A percentile compares a stretch with the other conserved stretches of the same genome.
Conservation (phyloP, 2,113 vertebrate genomes). For the Octodon degus region DNA sequence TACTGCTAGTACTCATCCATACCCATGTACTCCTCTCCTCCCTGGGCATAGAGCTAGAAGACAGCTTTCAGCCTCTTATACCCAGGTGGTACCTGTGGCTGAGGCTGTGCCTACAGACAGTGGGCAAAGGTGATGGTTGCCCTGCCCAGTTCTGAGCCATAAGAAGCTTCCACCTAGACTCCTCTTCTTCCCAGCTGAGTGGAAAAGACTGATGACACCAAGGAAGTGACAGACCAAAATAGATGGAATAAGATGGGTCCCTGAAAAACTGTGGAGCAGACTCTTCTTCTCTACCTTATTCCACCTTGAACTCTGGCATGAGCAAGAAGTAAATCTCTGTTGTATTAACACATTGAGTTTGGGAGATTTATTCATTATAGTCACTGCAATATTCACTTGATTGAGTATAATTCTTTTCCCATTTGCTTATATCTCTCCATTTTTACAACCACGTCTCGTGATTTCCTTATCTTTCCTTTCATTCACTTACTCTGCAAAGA, state of each 20-base stretch:
- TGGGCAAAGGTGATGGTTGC: background rate
- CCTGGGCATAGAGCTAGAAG: background rate
- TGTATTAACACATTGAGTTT: background rate
- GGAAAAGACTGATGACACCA: background rate
- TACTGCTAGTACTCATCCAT: background rate
- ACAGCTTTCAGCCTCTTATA: background rate
- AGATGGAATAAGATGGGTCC: background rate
- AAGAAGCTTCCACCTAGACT: background rate
- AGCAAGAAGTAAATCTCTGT: background rate
- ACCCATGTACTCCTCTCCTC: background rate
- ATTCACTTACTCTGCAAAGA: background rate
- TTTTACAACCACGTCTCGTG: conserved; percentile 1
- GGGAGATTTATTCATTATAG: background rate
- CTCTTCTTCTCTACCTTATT: background rate
- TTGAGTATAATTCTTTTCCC: conserved; percentile 10
- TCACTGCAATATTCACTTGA: background rate
- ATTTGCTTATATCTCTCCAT: background rate
- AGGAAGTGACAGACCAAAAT: background rate
- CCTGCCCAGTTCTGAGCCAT: background rate
- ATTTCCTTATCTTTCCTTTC: background rate
- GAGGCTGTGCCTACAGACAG: background rate
- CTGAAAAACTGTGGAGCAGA: background rate
- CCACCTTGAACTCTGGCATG: background rate
- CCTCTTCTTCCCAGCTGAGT: background rate
- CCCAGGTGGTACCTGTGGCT: background rate